Conservation (phyloP, 2,113 vertebrate genomes). For the Burhinus oedicnemus region DNA sequence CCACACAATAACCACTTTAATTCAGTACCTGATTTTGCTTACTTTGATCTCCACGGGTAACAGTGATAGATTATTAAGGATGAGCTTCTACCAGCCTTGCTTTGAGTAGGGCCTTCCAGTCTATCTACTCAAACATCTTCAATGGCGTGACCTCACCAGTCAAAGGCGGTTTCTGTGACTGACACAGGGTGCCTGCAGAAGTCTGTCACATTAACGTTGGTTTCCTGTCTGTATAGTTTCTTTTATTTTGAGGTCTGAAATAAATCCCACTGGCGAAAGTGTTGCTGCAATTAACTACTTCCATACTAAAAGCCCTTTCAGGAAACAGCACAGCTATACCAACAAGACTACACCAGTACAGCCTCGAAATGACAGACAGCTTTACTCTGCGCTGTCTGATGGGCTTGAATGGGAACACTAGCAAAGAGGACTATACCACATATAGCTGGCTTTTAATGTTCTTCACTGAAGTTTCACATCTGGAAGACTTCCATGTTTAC, state of each 20-base stretch:
- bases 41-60: background rate
- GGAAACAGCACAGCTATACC: background rate
- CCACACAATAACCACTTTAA: background rate
- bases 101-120: background rate
- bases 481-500: background rate
- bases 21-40: background rate
- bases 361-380: background rate
- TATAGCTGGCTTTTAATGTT: background rate
- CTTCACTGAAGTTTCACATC: background rate
- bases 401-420: background rate
- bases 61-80: background rate
- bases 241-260: background rate
- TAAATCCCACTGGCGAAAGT: background rate
- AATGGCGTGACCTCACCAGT: fast-evolving
- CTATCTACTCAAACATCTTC: background rate
- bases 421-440: background rate
- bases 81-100: background rate
- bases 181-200: background rate
- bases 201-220: background rate
- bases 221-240: background rate
- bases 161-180: background rate
- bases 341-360: background rate
- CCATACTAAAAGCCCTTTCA: background rate
- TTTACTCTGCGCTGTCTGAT: background rate
- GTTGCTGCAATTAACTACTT: too few species aligned